Evolutionary conservation across 2,888 invertebrate species (phyloP), one percentile per base, ranked within the genome.

Genomic region (Prenolepis imparis): DNA sequence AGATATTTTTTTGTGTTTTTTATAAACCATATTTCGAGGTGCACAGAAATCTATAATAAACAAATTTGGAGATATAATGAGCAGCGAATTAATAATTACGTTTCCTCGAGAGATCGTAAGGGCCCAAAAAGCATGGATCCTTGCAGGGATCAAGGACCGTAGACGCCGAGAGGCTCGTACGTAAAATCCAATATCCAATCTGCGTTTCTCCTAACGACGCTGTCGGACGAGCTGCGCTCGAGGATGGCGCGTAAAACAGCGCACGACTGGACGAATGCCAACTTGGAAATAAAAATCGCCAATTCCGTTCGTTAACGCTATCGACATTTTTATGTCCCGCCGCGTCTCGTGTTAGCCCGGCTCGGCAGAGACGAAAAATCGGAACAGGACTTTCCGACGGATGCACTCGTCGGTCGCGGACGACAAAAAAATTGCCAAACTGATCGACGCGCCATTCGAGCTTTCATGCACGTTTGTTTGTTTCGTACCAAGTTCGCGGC

Each of bases 251-350:
- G 86, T 90, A 86, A 91, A 91, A 88, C 86, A 85, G 84, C 83
- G 84, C 84, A 66, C 84, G 84, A 87, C 85, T 90, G 91, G 90
- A 88, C 89, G 88, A 87, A 67, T 88, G 90, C 90, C 90, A 88
- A 89, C 83, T 88, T 86, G 90, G 85, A 87, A 90, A 90, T 90
- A 90, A 90, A 90, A 90, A 90, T 87, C 88, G 85, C 86, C 89
- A 87, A 90, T 88, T 88, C 81, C 88, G 91, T 91, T 91, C 91
- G 87, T 91, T 91, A 91, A 86, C 90, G 90, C 67, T 85, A 86
- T 89, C 90, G 87, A 88, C 88, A 84, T 86, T 90, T 91, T 89
- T 89, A 86, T 86, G 86, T 89, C 80, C 80, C 83, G 64, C 67
- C 77, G 81, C 83, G 84, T 55, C 44, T 24, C 61, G 55, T 39